Percentiles rank a stretch among this genome's conserved stretches.
These are phyloP conservation scores for mouse (Mus musculus) DNA, from an alignment of 2,113 vertebrate species.

Conservation along the genomic window DNA sequence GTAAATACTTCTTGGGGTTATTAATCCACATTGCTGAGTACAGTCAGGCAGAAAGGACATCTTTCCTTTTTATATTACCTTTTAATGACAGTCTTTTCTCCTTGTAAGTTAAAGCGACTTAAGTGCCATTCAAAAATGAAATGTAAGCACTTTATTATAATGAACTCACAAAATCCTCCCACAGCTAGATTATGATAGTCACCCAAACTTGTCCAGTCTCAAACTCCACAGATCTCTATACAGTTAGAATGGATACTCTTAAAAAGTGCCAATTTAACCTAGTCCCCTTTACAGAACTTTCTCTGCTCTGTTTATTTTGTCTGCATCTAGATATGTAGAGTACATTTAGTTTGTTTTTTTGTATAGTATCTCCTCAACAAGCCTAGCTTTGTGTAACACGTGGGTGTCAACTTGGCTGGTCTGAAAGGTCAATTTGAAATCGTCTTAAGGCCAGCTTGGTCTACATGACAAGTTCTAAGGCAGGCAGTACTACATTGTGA, in stretches of 20 bases:
- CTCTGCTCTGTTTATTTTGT: not conserved
- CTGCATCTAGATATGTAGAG: not conserved
- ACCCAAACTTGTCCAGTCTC: not conserved
- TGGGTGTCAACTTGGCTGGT: not conserved
- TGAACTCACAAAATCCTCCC: not conserved
- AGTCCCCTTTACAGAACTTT: not conserved
- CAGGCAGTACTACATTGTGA: not conserved
- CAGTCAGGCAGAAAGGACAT: not conserved
- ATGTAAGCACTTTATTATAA: not conserved
- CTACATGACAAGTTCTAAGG: not conserved
- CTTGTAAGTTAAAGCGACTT: not conserved
- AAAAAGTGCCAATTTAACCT: not conserved
- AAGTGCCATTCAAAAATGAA: not conserved
- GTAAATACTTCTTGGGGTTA: not conserved
- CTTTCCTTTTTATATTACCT: not conserved
- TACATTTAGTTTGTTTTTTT: not conserved
- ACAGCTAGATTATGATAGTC: not conserved
- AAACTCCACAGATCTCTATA: not conserved
- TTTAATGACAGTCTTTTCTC: not conserved
- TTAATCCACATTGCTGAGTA: not conserved
- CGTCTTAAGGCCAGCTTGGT: not conserved
- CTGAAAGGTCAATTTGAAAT: conserved; percentile 55
- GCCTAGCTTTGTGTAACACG: not conserved
- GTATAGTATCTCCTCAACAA: not conserved
- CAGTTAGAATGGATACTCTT: not conserved